Evolutionary conservation across 1,140 invertebrate species (phyloP), one percentile per base, ranked within the genome.

Genomic region (Pseudobourletiella spinata): DNA sequence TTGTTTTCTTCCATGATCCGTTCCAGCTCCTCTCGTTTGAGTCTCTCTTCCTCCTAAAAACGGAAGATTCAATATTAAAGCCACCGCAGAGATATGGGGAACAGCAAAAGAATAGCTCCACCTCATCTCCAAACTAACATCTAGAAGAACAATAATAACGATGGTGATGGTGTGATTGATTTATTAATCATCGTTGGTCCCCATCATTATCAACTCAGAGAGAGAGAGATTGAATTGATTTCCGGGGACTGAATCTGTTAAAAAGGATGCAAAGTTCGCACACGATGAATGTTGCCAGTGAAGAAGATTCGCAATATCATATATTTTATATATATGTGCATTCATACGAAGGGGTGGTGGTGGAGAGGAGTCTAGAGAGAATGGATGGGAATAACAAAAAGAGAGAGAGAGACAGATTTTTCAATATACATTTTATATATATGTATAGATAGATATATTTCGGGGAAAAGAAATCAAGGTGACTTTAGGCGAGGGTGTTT

Each of bases 1-100:
- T 95, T 95, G 82, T 97, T 97, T 82, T 97, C 92, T 72, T 91
- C 91, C 85, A 96, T 87, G 77, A 97, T 97, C 77, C 84, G 84
- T 80, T 97, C 92, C 71, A 96, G 81, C 78, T 93, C 90, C 83
- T 92, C 87, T 70, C 91, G 84, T 80, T 95, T 95, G 79, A 86
- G 86, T 78, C 83, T 83, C 82, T 96, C 93, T 83, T 95, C 91
- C 81, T 95, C 92, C 93, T 96, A 84, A 82, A 79, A 74, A 72
- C 63, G 74, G 71, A 70, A 60, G 52, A 71, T 68, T 59, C 59
- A 69, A 60, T 68, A 58, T 58, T 64, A 58, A 8, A 59, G 51
- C 22, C 15, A 15, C 25, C 8, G 51, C 46, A 11, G 14, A 56
- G 4, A 56, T 28, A 28, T 16, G 26, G 26, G 22, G 28, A 3